phyloP scores from a whole-genome alignment of 2,113 vertebrate genomes.

The Carassius carassius region DNA sequence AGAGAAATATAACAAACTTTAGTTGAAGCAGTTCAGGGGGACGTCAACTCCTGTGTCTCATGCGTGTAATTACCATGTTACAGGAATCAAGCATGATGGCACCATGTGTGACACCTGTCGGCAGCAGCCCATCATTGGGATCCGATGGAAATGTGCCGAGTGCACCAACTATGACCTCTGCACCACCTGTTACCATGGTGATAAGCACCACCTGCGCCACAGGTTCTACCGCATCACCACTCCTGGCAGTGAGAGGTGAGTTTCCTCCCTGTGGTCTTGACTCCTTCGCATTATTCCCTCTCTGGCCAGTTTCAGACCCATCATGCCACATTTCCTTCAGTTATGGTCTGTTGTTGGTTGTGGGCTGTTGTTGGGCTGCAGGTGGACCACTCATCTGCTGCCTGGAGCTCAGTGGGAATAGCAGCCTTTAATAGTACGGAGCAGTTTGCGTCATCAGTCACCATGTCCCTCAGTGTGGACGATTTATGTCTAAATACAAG shows the following conservation, averaged over 20 bases:
- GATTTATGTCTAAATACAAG: background rate
- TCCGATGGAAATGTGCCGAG: constrained; percentile 98
- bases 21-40: background rate
- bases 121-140: constrained; percentile 98
- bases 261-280: background rate
- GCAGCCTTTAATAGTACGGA: background rate
- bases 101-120: constrained; percentile 99
- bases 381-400: constrained; percentile 59
- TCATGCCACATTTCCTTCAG: constrained; percentile 28
- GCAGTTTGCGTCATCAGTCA: background rate
- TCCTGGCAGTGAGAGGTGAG: constrained; percentile 95
- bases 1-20: background rate
- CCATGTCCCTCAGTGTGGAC: background rate
- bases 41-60: background rate
- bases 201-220: constrained; percentile 98
- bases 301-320: background rate
- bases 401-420: constrained; percentile 17
- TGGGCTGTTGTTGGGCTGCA: constrained; percentile 70
- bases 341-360: constrained; percentile 66
- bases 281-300: background rate
- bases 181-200: constrained; percentile 97
- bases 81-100: constrained; percentile 98
- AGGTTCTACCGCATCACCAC: constrained; percentile 98
- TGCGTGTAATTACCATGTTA: background rate
- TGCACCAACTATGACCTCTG: constrained; percentile 99